Conservation (phyloP, 2,797 vertebrate genomes). For the Hemibagrus guttatus region DNA sequence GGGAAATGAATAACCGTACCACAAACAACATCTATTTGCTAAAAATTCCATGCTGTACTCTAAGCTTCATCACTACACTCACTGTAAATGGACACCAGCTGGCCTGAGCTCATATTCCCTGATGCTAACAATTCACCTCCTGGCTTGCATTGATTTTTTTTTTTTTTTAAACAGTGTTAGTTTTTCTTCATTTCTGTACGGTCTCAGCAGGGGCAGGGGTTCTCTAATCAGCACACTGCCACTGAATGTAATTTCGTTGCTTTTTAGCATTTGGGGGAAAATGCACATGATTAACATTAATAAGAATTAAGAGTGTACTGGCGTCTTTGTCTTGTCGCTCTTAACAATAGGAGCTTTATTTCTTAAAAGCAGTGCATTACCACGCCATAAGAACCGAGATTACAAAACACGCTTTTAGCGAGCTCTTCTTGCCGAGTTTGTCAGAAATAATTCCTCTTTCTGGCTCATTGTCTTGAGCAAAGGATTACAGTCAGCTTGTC, state of each 20-base stretch:
- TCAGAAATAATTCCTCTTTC: conserved; percentile 1
- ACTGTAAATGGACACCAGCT: not conserved
- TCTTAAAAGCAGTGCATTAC: conserved; percentile 15
- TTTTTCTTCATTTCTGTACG: conserved; percentile 7
- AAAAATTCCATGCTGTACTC: not conserved
- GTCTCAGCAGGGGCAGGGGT: conserved; percentile 15
- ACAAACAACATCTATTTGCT: not conserved
- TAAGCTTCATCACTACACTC: not conserved
- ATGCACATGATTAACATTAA: conserved; percentile 10
- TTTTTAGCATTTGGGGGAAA: not conserved
- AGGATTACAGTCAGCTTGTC: not conserved
- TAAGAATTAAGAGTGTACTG: conserved; percentile 3
- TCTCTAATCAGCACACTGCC: conserved; percentile 4
- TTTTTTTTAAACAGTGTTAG: conserved; percentile 3
- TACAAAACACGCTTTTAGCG: conserved; percentile 21
- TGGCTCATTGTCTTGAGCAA: not conserved
- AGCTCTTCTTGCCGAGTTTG: not conserved
- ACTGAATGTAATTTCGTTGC: not conserved
- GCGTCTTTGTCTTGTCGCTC: not conserved
- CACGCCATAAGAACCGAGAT: not conserved
- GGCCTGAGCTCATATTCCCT: not conserved
- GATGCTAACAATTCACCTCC: not conserved
- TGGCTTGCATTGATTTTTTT: not conserved
- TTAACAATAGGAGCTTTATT: not conserved
- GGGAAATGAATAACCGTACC: not conserved